A percentile compares a stretch with the other conserved stretches of the same genome.
These are phyloP conservation scores for Ecdyonurus torrentis DNA, from an alignment of 2,888 invertebrate genomes.

Conservation along the genomic window DNA sequence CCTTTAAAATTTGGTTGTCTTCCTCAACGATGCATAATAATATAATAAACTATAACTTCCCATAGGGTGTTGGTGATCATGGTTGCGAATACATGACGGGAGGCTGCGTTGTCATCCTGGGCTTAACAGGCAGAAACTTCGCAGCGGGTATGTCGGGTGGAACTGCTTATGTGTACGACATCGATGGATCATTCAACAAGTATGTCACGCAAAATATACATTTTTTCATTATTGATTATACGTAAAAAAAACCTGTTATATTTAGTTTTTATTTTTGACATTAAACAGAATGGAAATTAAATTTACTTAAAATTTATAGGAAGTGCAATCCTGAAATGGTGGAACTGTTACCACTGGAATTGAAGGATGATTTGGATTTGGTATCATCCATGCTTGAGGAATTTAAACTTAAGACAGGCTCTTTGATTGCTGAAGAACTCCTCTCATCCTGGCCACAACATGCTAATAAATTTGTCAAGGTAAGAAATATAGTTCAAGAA, in stretches of 20 bases:
- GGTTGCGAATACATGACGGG: slow-evolving; percentile 99
- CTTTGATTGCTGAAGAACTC: slow-evolving; percentile 62
- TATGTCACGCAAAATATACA: too few species aligned
- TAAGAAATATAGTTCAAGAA: too few species aligned
- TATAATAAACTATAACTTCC: not conserved
- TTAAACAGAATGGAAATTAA: not conserved
- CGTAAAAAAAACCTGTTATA: too few species aligned
- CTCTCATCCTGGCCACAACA: slow-evolving; percentile 63
- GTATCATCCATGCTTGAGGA: slow-evolving; percentile 65
- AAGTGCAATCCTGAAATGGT: slow-evolving; percentile 93
- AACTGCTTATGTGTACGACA: slow-evolving; percentile 88
- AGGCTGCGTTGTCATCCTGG: slow-evolving; percentile 76
- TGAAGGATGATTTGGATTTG: slow-evolving; percentile 54
- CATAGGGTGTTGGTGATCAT: slow-evolving; percentile 87
- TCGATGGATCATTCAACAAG: slow-evolving; percentile 63
- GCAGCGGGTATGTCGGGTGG: slow-evolving; percentile 99
- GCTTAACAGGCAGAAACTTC: slow-evolving; percentile 92
- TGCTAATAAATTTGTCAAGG: slow-evolving; percentile 70
- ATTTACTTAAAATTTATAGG: slow-evolving; percentile 24
- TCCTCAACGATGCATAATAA: too few species aligned
- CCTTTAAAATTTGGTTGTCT: too few species aligned
- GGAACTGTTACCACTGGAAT: slow-evolving; percentile 68
- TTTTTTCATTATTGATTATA: too few species aligned
- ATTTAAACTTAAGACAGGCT: slow-evolving; percentile 77
- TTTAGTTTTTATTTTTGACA: not conserved